Evolutionary conservation across 2,113 vertebrate species (phyloP).

Genomic region (Illadopsis cleaveri): DNA sequence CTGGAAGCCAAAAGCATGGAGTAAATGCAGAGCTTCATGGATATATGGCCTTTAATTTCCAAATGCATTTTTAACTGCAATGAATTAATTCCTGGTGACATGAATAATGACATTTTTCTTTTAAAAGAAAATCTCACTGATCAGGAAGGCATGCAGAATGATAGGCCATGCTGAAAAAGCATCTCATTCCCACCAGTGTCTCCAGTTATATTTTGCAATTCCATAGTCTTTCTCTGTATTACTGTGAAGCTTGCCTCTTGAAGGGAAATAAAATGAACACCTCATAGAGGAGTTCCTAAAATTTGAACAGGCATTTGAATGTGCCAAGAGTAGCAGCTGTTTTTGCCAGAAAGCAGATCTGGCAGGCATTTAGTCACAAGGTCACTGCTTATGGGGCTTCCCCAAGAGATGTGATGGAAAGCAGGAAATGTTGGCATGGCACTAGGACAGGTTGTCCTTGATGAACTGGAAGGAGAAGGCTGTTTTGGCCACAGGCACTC

Average conservation of each 20-base stretch:
- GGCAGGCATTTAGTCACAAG: slow-evolving; percentile 65
- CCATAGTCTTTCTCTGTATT: not conserved
- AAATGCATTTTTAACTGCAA: not conserved
- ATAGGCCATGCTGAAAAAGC: slow-evolving; percentile 9
- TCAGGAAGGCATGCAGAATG: slow-evolving; percentile 16
- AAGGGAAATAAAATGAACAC: slow-evolving; percentile 61
- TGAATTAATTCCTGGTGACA: not conserved
- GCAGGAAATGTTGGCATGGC: slow-evolving; percentile 51
- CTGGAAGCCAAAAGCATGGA: not conserved
- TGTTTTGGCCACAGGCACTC: slow-evolving; percentile 61
- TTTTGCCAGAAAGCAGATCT: slow-evolving; percentile 69
- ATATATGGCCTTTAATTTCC: not conserved
- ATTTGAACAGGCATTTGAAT: slow-evolving; percentile 37
- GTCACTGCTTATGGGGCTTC: slow-evolving; percentile 66
- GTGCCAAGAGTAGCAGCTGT: slow-evolving; percentile 67
- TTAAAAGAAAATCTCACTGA: not conserved
- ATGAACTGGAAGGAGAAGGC: slow-evolving; percentile 67
- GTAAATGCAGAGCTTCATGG: not conserved
- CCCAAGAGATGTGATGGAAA: slow-evolving; percentile 49
- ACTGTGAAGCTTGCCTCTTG: slow-evolving; percentile 37
- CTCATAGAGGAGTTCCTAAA: slow-evolving; percentile 61
- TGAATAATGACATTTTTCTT: not conserved
- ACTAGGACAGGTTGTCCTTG: slow-evolving; percentile 58
- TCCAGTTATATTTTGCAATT: slow-evolving; percentile 21
- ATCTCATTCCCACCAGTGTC: not conserved